These are phyloP conservation scores for Menidia menidia DNA, from an alignment of 2,797 vertebrate species.

Conservation along the genomic window DNA sequence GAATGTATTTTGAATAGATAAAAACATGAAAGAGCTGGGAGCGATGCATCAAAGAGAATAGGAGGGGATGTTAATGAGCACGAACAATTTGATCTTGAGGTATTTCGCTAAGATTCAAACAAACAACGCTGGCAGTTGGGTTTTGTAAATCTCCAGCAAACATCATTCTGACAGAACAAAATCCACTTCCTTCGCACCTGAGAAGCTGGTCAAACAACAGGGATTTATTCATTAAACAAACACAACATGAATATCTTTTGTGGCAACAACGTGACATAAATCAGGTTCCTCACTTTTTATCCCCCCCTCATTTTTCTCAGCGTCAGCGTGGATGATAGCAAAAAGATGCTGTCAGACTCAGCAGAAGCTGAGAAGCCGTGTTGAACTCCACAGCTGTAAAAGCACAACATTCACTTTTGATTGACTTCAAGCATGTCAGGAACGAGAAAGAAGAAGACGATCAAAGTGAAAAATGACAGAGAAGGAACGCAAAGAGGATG, in stretches of 20 bases:
- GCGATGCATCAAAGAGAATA: constrained; percentile 46
- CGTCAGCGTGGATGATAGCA: constrained; percentile 32
- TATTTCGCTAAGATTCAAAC: constrained; percentile 20
- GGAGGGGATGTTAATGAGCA: constrained; percentile 38
- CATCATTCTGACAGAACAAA: constrained; percentile 19
- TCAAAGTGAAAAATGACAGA: neutral
- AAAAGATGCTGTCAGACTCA: constrained; percentile 36
- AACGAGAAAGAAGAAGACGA: neutral
- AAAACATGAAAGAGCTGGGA: constrained; percentile 9
- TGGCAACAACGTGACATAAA: constrained; percentile 32
- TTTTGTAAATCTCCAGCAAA: constrained; percentile 17
- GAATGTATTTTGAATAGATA: constrained; percentile 39
- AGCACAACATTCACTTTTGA: constrained; percentile 46
- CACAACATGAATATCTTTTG: constrained; percentile 10
- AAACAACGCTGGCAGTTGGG: neutral
- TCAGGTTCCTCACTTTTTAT: constrained; percentile 39
- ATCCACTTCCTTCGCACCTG: neutral
- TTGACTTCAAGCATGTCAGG: constrained; percentile 29
- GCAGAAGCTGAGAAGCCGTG: constrained; percentile 14
- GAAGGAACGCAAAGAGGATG: too few species aligned
- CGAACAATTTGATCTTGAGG: constrained; percentile 25
- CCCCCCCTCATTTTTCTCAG: constrained; percentile 17
- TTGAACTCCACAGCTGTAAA: constrained; percentile 17
- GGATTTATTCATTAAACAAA: constrained; percentile 16
- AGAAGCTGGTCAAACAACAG: constrained; percentile 22